These are phyloP conservation scores for Eutolmus rufibarbis DNA, from an alignment of 2,888 invertebrate species.

Conservation along the genomic window DNA sequence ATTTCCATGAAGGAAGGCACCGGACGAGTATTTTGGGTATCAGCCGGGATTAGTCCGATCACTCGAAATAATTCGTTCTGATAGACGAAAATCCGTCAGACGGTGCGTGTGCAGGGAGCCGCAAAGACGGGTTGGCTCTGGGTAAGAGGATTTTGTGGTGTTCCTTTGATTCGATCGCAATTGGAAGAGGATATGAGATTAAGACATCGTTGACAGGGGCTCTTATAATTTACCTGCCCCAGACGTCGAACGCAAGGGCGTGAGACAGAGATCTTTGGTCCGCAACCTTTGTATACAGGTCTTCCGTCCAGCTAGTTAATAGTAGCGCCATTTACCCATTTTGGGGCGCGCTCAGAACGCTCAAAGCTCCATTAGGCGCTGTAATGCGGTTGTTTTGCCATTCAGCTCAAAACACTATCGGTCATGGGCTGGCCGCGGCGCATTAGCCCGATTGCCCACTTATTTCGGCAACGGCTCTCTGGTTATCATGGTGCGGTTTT, in stretches of 20 bases:
- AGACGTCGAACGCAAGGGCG: neutral
- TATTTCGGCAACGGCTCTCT: neutral
- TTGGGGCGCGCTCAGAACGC: neutral
- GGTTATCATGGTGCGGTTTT: neutral
- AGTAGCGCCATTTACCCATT: neutral
- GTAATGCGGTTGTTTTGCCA: neutral
- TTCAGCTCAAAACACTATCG: neutral
- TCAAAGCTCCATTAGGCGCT: neutral
- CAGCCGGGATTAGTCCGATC: constrained; percentile 42
- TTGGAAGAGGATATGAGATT: constrained; percentile 4
- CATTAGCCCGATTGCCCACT: neutral
- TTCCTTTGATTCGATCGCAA: neutral
- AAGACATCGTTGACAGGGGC: neutral
- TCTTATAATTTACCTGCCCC: neutral
- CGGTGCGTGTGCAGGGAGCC: neutral
- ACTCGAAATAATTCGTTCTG: constrained; percentile 45
- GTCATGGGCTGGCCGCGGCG: neutral
- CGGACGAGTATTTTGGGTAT: constrained; percentile 22
- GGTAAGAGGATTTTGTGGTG: constrained; percentile 6
- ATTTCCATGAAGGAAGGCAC: constrained; percentile 29
- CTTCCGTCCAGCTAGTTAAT: neutral
- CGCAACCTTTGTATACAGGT: neutral
- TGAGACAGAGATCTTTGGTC: neutral
- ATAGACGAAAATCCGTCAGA: constrained; percentile 3
- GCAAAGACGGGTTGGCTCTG: neutral